Evolutionary conservation across 2,113 vertebrate genomes (phyloP), one percentile per base, ranked within the genome.

Genomic region (Chlamydotis undulata): DNA sequence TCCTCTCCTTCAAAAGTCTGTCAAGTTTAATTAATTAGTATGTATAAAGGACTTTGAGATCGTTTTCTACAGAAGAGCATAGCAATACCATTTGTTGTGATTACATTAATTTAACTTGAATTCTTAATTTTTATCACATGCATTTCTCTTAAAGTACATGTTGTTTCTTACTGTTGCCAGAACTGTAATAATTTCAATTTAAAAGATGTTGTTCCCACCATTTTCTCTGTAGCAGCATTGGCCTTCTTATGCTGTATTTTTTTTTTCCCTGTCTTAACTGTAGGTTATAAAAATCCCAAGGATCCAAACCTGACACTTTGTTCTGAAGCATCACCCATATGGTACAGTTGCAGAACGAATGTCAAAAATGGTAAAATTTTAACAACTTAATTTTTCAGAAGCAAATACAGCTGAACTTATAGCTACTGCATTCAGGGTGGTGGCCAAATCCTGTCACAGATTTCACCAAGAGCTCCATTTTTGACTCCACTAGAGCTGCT

Each of bases 11-110:
- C 91, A 85, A 94, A 89, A 83, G 81, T 19, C 60, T 93, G 92
- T 96, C 96, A 95, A 88, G 77, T 90, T 95, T 91, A 92, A 96
- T 95, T 96, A 94, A 87, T 97, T 93, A 89, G 82, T 94, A 92
- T 91, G 91, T 94, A 79, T 76, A 91, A 93, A 93, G 74, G 81
- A 84, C 83, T 94, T 71, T n/a, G 37, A 76, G 70, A 94, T 93
- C 53, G 50, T 84, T 93, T 79, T 86, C 67, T 91, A 83, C 47
- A 91, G 57, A 93, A 76, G 47, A 93, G 57, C 49, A 59, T 37
- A 91, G 61, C 53, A 69, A 57, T 76, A 57, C 55, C 83, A 87
- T 95, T 96, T 91, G 67, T 96, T 91, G 96, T 73, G 91, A 85
- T 84, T 94, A 60, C 61, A 56, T 94, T 96, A 53, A 79, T 91